A percentile compares a stretch with the other conserved stretches of the same genome.
phyloP scores from a whole-genome alignment of 2,888 invertebrate genomes.

The Vesta saturnalis region DNA sequence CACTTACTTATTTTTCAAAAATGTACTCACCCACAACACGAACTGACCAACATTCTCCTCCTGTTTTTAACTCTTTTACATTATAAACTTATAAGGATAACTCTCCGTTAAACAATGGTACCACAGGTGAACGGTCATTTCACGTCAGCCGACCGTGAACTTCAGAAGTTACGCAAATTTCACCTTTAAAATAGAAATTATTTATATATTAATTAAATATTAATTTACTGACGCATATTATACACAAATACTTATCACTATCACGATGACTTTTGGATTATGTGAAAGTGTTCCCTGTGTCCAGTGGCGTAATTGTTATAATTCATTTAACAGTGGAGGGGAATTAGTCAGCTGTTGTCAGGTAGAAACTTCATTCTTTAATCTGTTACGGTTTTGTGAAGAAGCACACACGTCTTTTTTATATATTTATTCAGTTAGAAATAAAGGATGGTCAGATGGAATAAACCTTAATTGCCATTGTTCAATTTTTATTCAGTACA shows the following conservation, averaged over 20 bases:
- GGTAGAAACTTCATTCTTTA: background rate
- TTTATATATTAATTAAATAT: background rate
- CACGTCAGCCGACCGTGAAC: constrained; percentile 36
- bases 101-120: constrained; percentile 15
- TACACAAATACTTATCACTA: background rate
- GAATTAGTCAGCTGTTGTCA: background rate
- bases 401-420: too few species aligned
- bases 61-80: background rate
- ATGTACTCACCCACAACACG: too few species aligned
- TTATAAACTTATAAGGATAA: background rate
- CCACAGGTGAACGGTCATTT: constrained; percentile 29
- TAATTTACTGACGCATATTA: background rate
- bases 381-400: too few species aligned
- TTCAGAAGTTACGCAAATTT: constrained; percentile 18
- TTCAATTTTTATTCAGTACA: too few species aligned
- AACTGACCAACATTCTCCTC: background rate
- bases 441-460: too few species aligned
- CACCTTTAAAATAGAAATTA: constrained; percentile 16
- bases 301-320: background rate
- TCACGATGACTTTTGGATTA: background rate
- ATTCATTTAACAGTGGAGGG: background rate
- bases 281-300: background rate
- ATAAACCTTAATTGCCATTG: too few species aligned
- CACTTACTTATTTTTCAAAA: too few species aligned
- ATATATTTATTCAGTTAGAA: too few species aligned